These are phyloP conservation scores for Tridacna crocea DNA, from an alignment of 2,888 invertebrate genomes.

Conservation along the genomic window DNA sequence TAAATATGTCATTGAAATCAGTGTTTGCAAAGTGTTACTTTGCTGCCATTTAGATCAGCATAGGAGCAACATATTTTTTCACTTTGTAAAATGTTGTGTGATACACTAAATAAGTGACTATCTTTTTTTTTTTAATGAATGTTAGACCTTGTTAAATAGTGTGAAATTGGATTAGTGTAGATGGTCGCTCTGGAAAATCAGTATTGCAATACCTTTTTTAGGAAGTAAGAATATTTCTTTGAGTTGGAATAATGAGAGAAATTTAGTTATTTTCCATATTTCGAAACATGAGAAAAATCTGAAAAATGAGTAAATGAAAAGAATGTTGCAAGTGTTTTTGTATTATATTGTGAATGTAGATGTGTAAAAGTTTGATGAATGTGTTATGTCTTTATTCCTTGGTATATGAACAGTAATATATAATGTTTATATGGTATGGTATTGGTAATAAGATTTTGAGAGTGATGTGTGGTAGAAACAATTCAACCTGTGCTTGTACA, in stretches of 20 bases:
- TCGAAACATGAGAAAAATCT: too few species aligned
- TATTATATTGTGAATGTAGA: neutral
- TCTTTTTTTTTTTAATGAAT: neutral
- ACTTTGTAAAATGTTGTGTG: slow-evolving; percentile 1
- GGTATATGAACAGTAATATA: too few species aligned
- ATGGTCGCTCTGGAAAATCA: neutral
- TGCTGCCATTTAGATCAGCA: neutral
- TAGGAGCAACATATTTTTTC: slow-evolving; percentile 1
- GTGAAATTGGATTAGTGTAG: slow-evolving; percentile 4
- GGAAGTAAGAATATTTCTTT: neutral
- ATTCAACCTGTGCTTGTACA: too few species aligned
- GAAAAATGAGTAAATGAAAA: too few species aligned
- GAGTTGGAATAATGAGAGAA: neutral
- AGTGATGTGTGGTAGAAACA: too few species aligned
- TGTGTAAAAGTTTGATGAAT: too few species aligned
- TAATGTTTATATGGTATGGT: too few species aligned
- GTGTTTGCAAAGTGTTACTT: slow-evolving; percentile 12
- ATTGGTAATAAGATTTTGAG: too few species aligned
- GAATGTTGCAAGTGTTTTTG: neutral
- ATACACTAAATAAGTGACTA: neutral
- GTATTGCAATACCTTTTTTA: slow-evolving; percentile 1
- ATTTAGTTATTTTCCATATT: neutral
- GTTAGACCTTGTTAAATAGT: neutral
- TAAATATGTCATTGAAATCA: slow-evolving; percentile 6
- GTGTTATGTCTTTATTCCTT: too few species aligned